Base-by-base conservation (phyloP, 2,113 vertebrate genomes). In the Catharus minimus region DNA sequence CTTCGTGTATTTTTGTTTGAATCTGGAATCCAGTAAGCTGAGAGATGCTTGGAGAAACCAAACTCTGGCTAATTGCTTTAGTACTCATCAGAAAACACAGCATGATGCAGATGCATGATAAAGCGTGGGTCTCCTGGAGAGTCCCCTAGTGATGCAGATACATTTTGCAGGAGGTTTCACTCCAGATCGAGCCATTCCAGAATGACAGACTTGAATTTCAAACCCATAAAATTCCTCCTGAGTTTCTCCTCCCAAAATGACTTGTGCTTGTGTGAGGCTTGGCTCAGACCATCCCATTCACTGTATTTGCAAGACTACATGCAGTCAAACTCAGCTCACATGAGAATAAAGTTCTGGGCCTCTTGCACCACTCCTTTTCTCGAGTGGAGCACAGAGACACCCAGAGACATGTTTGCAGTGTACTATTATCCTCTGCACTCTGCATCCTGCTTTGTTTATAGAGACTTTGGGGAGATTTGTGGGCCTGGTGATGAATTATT, bases 381-480 rank as follows among this genome's bases (percentile, higher is more conserved):
- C 4, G 7, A 4, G 11, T 36, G 21, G 53, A 94, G 64, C 91
- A 55, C 3, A 16, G 46, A 66, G 27, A 73, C 9, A 68, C 60
- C 36, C 14, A 1, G 46, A 97, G 67, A 77, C 17, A 49, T 10
- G 9, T 73, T 90, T 55, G 83, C 82, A 90, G 86, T 84, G 80
- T 97, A 92, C 93, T 96, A 83, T 71, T 92, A 71, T 72, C 56
- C 82, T 86, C 89, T 91, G 71, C 7, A 39, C 52, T 96, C 93
- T 94, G 83, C 94, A 86, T 95, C 83, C 92, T 44, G 84, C 90
- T 96, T 97, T 97, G 97, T 97, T 97, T 96, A 91, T 81, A 61
- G 79, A 92, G 92, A 92, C 69, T 95, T 89, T 49, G 80, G 82
- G 91, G 92, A 97, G 96, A 97, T 98, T 97, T 96, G 96, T 97